Conservation (phyloP, 2,797 vertebrate species). For the Borostomias antarcticus region DNA sequence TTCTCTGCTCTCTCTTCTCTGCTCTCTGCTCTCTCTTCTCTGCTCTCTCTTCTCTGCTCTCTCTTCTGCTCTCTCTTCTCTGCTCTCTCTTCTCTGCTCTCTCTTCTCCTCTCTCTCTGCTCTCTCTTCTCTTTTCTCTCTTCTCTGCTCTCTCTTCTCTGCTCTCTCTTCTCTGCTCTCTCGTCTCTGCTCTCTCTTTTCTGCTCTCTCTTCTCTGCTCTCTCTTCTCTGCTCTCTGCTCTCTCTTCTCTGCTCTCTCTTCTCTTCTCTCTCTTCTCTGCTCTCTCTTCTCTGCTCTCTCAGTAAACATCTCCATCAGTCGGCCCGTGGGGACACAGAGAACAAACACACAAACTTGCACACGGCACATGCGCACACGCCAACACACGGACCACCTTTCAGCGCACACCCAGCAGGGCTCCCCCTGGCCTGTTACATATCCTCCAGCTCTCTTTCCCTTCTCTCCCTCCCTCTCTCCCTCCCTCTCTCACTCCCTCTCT, state of each 20-base stretch:
- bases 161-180: too few relatives aligned
- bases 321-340: slow-evolving; percentile 5
- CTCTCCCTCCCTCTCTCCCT: slow-evolving; percentile 12
- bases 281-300: not conserved
- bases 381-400: too few relatives aligned
- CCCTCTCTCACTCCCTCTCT: slow-evolving; percentile 40
- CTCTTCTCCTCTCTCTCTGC: not conserved
- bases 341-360: slow-evolving; percentile 2
- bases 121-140: not conserved
- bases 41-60: not conserved
- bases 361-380: slow-evolving; percentile 14
- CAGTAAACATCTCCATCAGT: slow-evolving; percentile 32
- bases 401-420: slow-evolving; percentile 16
- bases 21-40: not conserved
- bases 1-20: too few relatives aligned
- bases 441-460: slow-evolving; percentile 5
- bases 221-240: not conserved
- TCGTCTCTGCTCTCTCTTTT: not conserved
- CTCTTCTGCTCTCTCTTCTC: too few relatives aligned
- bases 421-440: slow-evolving; percentile 19
- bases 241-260: not conserved
- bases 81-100: not conserved
- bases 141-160: not conserved
- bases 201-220: slow-evolving; percentile 12
- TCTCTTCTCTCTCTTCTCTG: slow-evolving; percentile 10